A percentile compares a stretch with the other conserved stretches of the same genome.
Conservation (phyloP, 2,888 invertebrate species). For the Noctua pronuba region DNA sequence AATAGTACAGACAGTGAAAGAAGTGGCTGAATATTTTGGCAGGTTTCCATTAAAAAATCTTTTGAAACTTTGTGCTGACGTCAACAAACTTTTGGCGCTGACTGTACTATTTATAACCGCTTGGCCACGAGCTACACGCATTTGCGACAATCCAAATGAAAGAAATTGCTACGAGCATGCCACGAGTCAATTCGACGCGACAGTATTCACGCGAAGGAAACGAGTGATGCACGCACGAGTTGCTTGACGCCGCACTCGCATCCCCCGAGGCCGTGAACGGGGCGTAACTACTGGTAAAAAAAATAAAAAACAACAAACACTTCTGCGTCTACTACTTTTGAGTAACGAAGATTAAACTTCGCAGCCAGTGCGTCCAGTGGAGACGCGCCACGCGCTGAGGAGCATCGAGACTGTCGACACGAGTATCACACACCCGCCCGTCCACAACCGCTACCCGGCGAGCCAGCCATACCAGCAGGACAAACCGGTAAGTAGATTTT, state of each 20-base stretch:
- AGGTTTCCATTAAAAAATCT: background rate
- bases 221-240: background rate
- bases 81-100: background rate
- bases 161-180: background rate
- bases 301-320: background rate
- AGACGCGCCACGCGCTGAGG: slow-evolving; percentile 68
- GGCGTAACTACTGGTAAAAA: slow-evolving; percentile 2
- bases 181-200: background rate
- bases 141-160: background rate
- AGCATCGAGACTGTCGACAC: slow-evolving; percentile 73
- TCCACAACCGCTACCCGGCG: slow-evolving; percentile 57
- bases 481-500: slow-evolving; percentile 71
- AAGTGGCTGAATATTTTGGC: background rate
- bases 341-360: slow-evolving; percentile 17
- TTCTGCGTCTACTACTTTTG: background rate
- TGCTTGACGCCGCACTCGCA: background rate
- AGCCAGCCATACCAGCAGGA: slow-evolving; percentile 61
- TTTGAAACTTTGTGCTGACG: background rate
- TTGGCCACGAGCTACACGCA: background rate
- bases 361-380: slow-evolving; percentile 37
- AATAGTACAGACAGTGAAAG: background rate
- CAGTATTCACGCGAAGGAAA: background rate
- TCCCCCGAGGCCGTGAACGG: background rate
- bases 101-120: background rate
- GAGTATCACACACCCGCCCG: slow-evolving; percentile 40